Conservation (phyloP, 2,888 invertebrate species). For the Meliscaeva auricollis region DNA sequence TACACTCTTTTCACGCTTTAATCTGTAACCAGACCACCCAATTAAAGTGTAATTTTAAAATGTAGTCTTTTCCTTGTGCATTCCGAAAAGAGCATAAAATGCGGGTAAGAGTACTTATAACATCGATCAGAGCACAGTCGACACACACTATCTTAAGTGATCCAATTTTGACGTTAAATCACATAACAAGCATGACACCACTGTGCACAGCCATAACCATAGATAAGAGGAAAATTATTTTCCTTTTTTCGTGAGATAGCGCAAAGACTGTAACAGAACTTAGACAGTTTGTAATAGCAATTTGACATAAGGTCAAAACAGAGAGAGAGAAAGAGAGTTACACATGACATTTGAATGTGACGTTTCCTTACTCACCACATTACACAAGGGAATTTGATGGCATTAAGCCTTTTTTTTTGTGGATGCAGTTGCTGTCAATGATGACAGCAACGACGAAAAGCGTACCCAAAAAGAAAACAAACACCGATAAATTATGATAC, state of each 20-base stretch:
- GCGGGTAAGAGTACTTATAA: conserved; percentile 22
- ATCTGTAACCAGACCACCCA: conserved; percentile 59
- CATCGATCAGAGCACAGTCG: conserved; percentile 24
- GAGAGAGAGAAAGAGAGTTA: no score
- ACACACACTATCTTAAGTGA: conserved; percentile 39
- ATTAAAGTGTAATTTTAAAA: conserved; percentile 62
- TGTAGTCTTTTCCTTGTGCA: conserved; percentile 58
- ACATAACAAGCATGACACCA: conserved; percentile 22
- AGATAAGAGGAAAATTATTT: conserved; percentile 25
- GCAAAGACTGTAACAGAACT: conserved; percentile 9
- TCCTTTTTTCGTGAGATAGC: conserved; percentile 11
- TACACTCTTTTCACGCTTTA: conserved; percentile 34
- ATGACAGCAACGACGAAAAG: conserved; percentile 51
- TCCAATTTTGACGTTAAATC: conserved; percentile 53
- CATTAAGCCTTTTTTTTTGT: background rate
- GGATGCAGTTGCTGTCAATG: conserved; percentile 14
- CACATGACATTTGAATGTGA: conserved; percentile 29
- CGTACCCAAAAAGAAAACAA: conserved; percentile 40
- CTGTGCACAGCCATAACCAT: background rate
- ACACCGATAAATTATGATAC: conserved; percentile 60
- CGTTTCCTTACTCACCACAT: conserved; percentile 38
- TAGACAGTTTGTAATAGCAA: conserved; percentile 29
- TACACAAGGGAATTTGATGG: background rate
- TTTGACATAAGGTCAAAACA: conserved; percentile 54
- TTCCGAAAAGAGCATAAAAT: conserved; percentile 17